A percentile compares a stretch with the other conserved stretches of the same genome.
phyloP scores from a whole-genome alignment of 2,888 invertebrate species.

The Cephus rjabovi region DNA sequence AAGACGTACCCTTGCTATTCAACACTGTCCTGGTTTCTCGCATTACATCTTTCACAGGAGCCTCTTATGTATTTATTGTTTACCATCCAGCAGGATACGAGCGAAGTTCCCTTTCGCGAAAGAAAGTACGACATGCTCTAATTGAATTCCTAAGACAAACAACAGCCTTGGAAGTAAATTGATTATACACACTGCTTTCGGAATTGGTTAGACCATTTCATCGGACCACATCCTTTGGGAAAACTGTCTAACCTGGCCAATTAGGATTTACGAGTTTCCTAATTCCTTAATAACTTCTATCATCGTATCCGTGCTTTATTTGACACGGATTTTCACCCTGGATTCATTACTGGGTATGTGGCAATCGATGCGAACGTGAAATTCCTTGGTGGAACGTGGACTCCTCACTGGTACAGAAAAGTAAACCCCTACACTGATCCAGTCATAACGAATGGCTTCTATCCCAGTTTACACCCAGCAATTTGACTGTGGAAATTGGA shows the following conservation, averaged over 20 bases:
- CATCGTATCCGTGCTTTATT: background rate
- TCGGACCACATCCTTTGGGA: background rate
- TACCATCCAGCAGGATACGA: background rate
- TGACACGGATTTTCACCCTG: background rate
- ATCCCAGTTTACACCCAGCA: background rate
- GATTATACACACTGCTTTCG: background rate
- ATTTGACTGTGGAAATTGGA: background rate
- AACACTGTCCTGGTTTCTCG: background rate
- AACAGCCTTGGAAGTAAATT: background rate
- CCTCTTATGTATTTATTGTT: background rate
- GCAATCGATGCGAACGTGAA: background rate
- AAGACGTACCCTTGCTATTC: background rate
- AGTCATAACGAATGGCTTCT: background rate
- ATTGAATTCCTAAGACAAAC: background rate
- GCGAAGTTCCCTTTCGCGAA: background rate
- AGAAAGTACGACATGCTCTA: background rate
- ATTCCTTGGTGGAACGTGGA: background rate
- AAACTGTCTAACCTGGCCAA: background rate
- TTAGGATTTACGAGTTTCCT: constrained; percentile 1
- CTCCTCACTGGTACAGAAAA: background rate
- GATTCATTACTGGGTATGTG: background rate
- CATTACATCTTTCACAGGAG: background rate
- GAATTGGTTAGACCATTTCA: background rate
- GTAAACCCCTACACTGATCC: background rate
- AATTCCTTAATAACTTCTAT: background rate